phyloP scores from a whole-genome alignment of 2,888 invertebrate genomes.

The Drosophila paranaensis region DNA sequence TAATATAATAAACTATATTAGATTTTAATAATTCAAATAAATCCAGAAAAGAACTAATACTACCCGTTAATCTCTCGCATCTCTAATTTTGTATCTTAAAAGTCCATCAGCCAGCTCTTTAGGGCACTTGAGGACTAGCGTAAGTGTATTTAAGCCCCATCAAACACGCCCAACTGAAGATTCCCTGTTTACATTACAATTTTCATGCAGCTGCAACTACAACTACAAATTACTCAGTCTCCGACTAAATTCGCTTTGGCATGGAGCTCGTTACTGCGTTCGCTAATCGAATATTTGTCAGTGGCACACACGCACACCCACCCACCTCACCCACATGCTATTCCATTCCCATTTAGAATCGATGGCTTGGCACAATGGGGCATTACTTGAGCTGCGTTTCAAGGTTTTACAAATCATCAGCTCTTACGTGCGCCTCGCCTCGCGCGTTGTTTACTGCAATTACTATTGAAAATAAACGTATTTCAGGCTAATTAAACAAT shows the following conservation, averaged over 20 bases:
- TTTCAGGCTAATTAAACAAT: constrained; percentile 80
- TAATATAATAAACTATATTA: no score
- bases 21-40: not conserved
- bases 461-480: constrained; percentile 78
- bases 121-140: not conserved
- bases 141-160: not conserved
- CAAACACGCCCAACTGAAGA: not conserved
- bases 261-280: constrained; percentile 9
- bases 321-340: not conserved
- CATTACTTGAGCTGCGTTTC: constrained; percentile 57
- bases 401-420: constrained; percentile 70
- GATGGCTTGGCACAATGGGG: constrained; percentile 47
- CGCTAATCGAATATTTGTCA: constrained; percentile 42
- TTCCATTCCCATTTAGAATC: constrained; percentile 41
- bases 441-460: constrained; percentile 72
- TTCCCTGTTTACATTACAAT: constrained; percentile 17
- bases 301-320: constrained; percentile 21
- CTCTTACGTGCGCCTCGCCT: constrained; percentile 44
- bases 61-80: not conserved
- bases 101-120: not conserved
- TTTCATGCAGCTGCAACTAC: not conserved
- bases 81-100: not conserved
- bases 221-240: constrained; percentile 26
- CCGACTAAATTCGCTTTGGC: constrained; percentile 26
- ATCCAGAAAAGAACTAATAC: not conserved